Base-by-base conservation (phyloP, 2,888 invertebrate genomes). In the Capitulum mitella region DNA sequence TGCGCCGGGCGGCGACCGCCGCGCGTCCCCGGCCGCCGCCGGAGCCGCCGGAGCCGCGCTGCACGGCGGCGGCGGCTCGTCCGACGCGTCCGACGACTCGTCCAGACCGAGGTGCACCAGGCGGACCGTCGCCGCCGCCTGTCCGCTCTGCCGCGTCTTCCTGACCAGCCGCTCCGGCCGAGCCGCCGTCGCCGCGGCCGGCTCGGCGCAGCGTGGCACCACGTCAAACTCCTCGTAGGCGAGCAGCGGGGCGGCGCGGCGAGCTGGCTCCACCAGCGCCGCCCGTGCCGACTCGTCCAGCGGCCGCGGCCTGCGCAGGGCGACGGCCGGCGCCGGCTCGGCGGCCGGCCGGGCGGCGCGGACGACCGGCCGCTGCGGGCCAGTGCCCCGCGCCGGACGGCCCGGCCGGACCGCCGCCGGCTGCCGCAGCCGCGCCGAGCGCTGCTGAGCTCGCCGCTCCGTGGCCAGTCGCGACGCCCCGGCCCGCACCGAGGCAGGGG, bases 121-220 rank as follows among this genome's bases (percentile, higher is more conserved):
- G 51, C 87, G 93, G 89, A 91, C 89, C 82, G 95, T 96, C 83
- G 96, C 97, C 3, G 94, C 86, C 97, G 97, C 85, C n/a, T n/a
- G n/a, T n/a, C n/a, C n/a, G n/a, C n/a, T n/a, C n/a, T n/a, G n/a
- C n/a, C n/a, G n/a, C n/a, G n/a, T n/a, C n/a, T n/a, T n/a, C n/a
- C n/a, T n/a, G n/a, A n/a, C n/a, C 87, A 95, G 78, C 97, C 97
- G 0, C 95, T 97, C 77, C 94, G 97, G 91, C 87, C 95, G 61
- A 94, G 94, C 0, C 93, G 95, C 0, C 86, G 95, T 1, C 94
- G 94, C 70, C 86, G 95, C 78, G 93, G 95, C 0, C 87, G 87
- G 34, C 91, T 92, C 0, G 88, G 93, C 77, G 96, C 97, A 85
- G 92, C 94, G 0, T 95, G n/a, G 58, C 95, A 84, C 91, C 95